Evolutionary conservation across 2,888 invertebrate species (phyloP), one percentile per base, ranked within the genome.

Genomic region (Lasioglossum malachurum): DNA sequence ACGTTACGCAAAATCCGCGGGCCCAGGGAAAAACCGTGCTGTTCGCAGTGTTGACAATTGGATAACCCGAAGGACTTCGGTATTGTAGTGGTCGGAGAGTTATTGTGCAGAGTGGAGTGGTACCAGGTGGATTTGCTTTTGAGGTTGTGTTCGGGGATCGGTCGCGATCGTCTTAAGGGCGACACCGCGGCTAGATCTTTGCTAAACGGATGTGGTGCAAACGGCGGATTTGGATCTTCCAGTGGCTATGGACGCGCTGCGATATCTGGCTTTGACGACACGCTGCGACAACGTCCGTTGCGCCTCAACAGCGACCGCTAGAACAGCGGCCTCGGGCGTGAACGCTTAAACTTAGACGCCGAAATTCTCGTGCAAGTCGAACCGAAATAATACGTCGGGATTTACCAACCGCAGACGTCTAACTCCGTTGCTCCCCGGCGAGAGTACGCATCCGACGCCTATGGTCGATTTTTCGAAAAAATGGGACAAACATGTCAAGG

Each of bases 211-310:
- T 94, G 93, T 93, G 93, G 92, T 92, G 91, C 88, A 93, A 93
- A 89, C 88, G 92, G 77, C 77, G 92, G 81, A 91, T 93, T 75
- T 93, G 93, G 92, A 91, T 93, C 79, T 93, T 93, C 87, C 90
- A 92, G 64, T 94, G 93, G 93, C 91, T 93, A 75, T 94, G 93
- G 93, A 93, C 93, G 79, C 88, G 93, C 79, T 93, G 93, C 80
- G 93, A 93, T 84, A 88, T 93, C 79, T 92, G 93, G 91, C 91
- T 91, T 81, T 90, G 91, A 83, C 86, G 69, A 87, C 81, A 84
- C 53, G 75, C 64, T 72, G 60, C 60, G 60, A 60, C 60, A 27
- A 23, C 53, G 53, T 60, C 27, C 78, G 38, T 74, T 38, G 53
- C 14, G 60, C 12, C 31, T 78, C 67, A 23, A 64, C 44, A 80